phyloP scores from a whole-genome alignment of 2,888 invertebrate genomes.

The Spilarctia lutea region DNA sequence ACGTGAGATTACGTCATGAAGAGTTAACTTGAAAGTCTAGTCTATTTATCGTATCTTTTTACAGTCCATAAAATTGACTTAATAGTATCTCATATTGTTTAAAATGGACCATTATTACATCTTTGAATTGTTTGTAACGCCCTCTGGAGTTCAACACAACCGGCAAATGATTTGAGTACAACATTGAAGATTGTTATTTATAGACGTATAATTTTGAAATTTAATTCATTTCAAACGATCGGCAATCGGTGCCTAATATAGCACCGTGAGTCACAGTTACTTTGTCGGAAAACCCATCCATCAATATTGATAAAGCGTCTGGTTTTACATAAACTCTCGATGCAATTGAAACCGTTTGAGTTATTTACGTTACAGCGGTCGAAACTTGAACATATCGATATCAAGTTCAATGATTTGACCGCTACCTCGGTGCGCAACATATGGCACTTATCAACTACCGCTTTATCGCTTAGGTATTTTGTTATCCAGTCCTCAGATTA shows the following conservation, averaged over 20 bases:
- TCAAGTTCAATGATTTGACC: slow-evolving; percentile 22
- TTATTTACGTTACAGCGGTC: slow-evolving; percentile 23
- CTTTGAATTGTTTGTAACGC: neutral
- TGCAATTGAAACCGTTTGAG: slow-evolving; percentile 20
- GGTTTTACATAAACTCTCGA: slow-evolving; percentile 20
- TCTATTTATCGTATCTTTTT: neutral
- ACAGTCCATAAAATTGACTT: neutral
- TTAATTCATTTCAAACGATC: slow-evolving; percentile 20
- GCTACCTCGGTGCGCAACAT: slow-evolving; percentile 2
- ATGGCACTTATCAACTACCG: slow-evolving; percentile 11
- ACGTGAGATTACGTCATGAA: neutral
- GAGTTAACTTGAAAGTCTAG: neutral
- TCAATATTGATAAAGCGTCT: slow-evolving; percentile 34
- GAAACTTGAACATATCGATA: slow-evolving; percentile 10
- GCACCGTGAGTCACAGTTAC: slow-evolving; percentile 33
- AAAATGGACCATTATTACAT: neutral
- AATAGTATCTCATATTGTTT: neutral
- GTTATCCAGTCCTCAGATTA: neutral
- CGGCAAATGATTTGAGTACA: neutral
- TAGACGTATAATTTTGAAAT: slow-evolving; percentile 32
- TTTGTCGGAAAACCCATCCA: slow-evolving; percentile 22
- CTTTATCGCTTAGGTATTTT: neutral
- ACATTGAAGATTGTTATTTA: slow-evolving; percentile 5
- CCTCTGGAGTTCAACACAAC: neutral
- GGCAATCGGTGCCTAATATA: slow-evolving; percentile 25